These are phyloP conservation scores for Linnaemya vulpina DNA, from an alignment of 2,888 invertebrate genomes.

Conservation along the genomic window DNA sequence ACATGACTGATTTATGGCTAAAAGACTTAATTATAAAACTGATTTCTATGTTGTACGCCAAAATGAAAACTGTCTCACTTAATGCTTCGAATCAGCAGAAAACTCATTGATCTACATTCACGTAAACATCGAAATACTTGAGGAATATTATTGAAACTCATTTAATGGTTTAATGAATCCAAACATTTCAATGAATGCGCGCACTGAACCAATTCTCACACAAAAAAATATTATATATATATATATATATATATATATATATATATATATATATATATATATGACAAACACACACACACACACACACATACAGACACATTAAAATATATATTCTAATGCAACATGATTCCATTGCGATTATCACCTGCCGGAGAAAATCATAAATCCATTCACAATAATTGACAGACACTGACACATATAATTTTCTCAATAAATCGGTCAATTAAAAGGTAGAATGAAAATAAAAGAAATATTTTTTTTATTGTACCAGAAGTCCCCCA, in stretches of 20 bases:
- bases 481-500: slow-evolving; percentile 77
- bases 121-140: background rate
- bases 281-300: background rate
- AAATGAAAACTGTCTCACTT: background rate
- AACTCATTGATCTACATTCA: slow-evolving; percentile 28
- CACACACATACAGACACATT: background rate
- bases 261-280: no score
- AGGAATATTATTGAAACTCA: slow-evolving; percentile 21
- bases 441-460: slow-evolving; percentile 69
- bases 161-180: background rate
- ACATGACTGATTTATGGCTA: background rate
- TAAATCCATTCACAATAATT: slow-evolving; percentile 66
- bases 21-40: background rate
- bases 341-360: slow-evolving; percentile 42
- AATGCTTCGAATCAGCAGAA: background rate
- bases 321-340: background rate
- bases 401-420: slow-evolving; percentile 67
- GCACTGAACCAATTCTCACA: background rate
- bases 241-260: no score
- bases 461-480: slow-evolving; percentile 64
- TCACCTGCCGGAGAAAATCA: slow-evolving; percentile 66
- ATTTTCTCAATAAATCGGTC: slow-evolving; percentile 76
- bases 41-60: background rate
- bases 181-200: slow-evolving; percentile 8
- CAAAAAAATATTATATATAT: no score